Evolutionary conservation across 2,797 vertebrate species (phyloP).

Genomic region (Sparidentex hasta): DNA sequence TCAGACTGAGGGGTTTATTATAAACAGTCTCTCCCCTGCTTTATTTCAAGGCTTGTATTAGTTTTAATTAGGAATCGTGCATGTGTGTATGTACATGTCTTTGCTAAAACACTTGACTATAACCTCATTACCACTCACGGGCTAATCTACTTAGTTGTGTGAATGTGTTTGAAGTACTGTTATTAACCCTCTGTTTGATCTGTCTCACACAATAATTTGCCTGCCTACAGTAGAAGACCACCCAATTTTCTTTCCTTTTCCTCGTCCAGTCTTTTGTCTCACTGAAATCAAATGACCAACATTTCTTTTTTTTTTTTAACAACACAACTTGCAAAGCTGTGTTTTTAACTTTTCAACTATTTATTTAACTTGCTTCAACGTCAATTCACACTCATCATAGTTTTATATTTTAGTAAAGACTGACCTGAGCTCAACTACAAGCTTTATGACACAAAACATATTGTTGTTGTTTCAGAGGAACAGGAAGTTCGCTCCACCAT

Average conservation of each 20-base stretch:
- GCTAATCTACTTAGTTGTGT: slow-evolving; percentile 82
- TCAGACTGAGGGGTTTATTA: slow-evolving; percentile 82
- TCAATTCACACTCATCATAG: not conserved
- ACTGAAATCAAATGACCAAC: slow-evolving; percentile 31
- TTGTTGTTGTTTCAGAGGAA: slow-evolving; percentile 81
- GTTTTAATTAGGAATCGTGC: slow-evolving; percentile 90
- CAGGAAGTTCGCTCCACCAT: slow-evolving; percentile 72
- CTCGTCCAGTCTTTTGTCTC: slow-evolving; percentile 4
- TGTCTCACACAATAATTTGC: slow-evolving; percentile 88
- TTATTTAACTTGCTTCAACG: not conserved
- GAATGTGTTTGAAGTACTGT: slow-evolving; percentile 74
- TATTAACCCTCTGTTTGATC: slow-evolving; percentile 92
- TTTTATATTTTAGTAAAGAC: not conserved
- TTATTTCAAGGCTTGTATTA: slow-evolving; percentile 87
- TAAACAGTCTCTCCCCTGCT: slow-evolving; percentile 84
- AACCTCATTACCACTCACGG: slow-evolving; percentile 90
- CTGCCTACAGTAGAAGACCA: slow-evolving; percentile 87
- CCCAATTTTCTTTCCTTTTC: slow-evolving; percentile 53
- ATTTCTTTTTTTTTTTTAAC: not conserved
- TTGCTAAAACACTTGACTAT: slow-evolving; percentile 90
- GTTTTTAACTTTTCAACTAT: slow-evolving; percentile 57
- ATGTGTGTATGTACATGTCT: slow-evolving; percentile 79
- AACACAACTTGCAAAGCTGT: not conserved
- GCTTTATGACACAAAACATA: not conserved
- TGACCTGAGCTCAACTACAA: not conserved